Base-by-base conservation (phyloP, 2,888 invertebrate species). In the Sepioteuthis lessoniana region DNA sequence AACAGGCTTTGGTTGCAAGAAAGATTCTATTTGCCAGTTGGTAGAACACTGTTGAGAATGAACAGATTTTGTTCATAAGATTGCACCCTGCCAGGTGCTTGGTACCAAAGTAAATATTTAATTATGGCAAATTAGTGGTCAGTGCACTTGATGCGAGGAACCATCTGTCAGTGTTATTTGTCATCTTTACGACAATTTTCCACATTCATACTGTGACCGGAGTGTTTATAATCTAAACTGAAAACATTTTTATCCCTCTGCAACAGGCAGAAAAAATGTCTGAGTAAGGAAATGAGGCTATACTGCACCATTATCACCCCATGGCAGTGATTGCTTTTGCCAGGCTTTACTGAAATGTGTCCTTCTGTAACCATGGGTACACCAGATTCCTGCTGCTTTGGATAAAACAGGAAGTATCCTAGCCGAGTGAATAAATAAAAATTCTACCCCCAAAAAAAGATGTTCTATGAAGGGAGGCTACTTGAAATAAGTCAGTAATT, bases 41-140 rank as follows among this genome's bases (percentile, higher is more conserved):
- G 60, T 31, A 31, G 60, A 60, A 60, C 60, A 31, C 60, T 60
- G 60, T 60, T 60, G 60, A 60, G 60, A 60, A 28, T 31, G 28
- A 60, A 60, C 60, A 60, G 60, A 60, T 60, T 60, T 60, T 60
- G 28, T 60, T 60, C 60, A 31, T 60, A 60, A 31, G 60, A 10
- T 60, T 91, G 91, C 91, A 91, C 91, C 91, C 91, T 38, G 38
- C 91, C 91, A 91, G 91, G 91, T 91, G 91, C 38, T 37, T 42
- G 91, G 42, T 31, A 91, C 38, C 46, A 25, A 91, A 91, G 91
- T 91, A 91, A 91, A 91, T 91, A 91, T 91, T 91, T 91, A 42
- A 91, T 91, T 91, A 91, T 91, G 91, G 91, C 31, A 91, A 38
- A 91, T 91, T 91, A 38, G 37, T 91, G 91, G 91, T 91, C 91